Evolutionary conservation across 2,888 invertebrate genomes (phyloP), one percentile per base, ranked within the genome.

Genomic region (Drosophila antonietae): DNA sequence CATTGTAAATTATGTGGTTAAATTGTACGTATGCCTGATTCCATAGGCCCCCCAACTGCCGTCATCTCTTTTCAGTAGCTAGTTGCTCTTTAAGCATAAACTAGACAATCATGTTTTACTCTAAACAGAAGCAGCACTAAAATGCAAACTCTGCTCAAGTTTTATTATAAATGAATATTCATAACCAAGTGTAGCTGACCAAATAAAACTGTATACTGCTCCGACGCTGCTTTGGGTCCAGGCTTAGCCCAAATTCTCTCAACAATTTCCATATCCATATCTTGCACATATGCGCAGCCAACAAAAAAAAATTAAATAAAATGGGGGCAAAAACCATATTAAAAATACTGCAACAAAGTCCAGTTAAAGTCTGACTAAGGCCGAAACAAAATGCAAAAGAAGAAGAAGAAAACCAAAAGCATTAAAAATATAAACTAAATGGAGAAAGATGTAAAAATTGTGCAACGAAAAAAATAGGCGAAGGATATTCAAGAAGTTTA

Each of bases 1-100:
- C 86, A 82, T 86, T 88, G 81, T 86, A 84, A 90, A 90, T 89
- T 89, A 84, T 84, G 76, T 75, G 88, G 84, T 86, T 86, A 80
- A 88, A 88, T 89, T 81, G 88, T 78, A 75, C 76, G 76, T 72
- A 62, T 58, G 62, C 62, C 66, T 56, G 73, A 63, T 67, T 66
- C 70, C 63, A 9, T 23, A 55, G 39, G 18, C 39, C 37, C 2
- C 49, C 9, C 39, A 15, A 8, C 35, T 33, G 15, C 14, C 18
- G 44, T 2, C 44, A n/a, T 52, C 39, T 37, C 53, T 20, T 28
- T 20, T 51, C 46, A 1, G 44, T 46, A 15, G 47, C 43, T 23
- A 35, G 55, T 66, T 61, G 14, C 18, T 23, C 62, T 66, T 75
- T 57, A 59, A 62, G 49, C 69, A 23, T 14, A 41, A 62, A 39